A percentile compares a stretch with the other conserved stretches of the same genome.
Evolutionary conservation across 2,888 invertebrate species (phyloP).

Genomic region (Maniola hyperantus): DNA sequence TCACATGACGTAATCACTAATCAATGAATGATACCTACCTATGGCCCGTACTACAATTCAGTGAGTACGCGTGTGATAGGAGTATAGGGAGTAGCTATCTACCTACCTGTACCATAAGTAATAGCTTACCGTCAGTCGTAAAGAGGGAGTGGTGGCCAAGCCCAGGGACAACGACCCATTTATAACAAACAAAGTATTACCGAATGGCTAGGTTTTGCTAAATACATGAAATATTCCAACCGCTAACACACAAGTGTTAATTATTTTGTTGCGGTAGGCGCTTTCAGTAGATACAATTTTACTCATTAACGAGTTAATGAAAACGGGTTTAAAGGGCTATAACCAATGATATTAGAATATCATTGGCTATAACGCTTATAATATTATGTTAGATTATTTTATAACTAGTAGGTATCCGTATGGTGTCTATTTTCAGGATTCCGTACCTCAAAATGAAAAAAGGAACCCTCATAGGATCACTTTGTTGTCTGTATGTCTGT

Average conservation of each 20-base stretch:
- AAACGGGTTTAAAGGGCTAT: neutral
- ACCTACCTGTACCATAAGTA: slow-evolving; percentile 41
- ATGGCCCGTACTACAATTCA: slow-evolving; percentile 7
- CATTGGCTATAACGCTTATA: neutral
- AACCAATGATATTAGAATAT: too few species aligned
- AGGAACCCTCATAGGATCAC: too few species aligned
- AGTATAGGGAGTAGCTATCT: neutral
- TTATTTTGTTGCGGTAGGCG: slow-evolving; percentile 5
- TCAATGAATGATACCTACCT: neutral
- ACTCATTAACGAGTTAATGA: neutral
- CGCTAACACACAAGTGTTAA: neutral
- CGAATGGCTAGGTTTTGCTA: slow-evolving; percentile 10
- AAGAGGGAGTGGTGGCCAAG: slow-evolving; percentile 63
- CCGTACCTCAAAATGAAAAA: too few species aligned
- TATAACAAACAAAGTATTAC: slow-evolving; percentile 15
- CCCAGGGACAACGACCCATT: slow-evolving; percentile 48
- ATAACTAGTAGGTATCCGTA: too few species aligned
- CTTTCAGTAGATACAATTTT: neutral
- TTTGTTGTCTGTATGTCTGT: too few species aligned
- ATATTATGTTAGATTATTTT: too few species aligned
- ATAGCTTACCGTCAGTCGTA: slow-evolving; percentile 62
- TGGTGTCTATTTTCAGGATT: too few species aligned
- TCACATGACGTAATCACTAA: too few species aligned
- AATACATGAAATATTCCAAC: slow-evolving; percentile 3
- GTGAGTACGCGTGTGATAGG: neutral